Conservation (phyloP, 2,888 invertebrate species). For the Volucella zonaria region DNA sequence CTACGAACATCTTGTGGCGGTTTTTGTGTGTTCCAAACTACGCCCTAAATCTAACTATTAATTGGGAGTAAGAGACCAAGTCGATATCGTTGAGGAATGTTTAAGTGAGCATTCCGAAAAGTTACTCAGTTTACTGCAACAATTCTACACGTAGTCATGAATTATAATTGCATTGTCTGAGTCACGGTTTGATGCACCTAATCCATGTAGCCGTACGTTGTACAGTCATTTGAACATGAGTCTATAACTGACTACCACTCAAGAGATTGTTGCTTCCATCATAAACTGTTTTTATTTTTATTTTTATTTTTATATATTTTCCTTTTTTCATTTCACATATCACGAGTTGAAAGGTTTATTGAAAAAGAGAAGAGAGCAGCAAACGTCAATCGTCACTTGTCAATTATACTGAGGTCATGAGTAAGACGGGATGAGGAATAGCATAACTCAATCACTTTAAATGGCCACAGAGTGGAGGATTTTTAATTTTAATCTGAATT, state of each 20-base stretch:
- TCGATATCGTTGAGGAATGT: constrained; percentile 5
- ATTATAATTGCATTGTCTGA: constrained; percentile 54
- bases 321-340: background rate
- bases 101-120: constrained; percentile 28
- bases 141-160: constrained; percentile 16
- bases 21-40: background rate
- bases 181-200: constrained; percentile 51
- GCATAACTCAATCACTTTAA: too few relatives aligned
- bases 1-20: too few relatives aligned
- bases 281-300: background rate
- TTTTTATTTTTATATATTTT: too few relatives aligned
- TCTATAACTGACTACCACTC: constrained; percentile 48
- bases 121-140: constrained; percentile 33
- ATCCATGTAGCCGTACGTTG: constrained; percentile 13
- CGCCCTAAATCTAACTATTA: background rate
- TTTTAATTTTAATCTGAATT: too few relatives aligned
- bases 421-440: too few relatives aligned
- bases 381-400: background rate
- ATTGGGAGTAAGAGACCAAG: constrained; percentile 14
- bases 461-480: too few relatives aligned
- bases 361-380: background rate
- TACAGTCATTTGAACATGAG: constrained; percentile 18
- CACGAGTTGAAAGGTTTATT: constrained; percentile 7
- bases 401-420: too few relatives aligned
- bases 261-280: constrained; percentile 58